Percentiles rank a stretch among this genome's conserved stretches.
Conservation (phyloP, 2,113 vertebrate genomes). For the Tonatia bakeri region DNA sequence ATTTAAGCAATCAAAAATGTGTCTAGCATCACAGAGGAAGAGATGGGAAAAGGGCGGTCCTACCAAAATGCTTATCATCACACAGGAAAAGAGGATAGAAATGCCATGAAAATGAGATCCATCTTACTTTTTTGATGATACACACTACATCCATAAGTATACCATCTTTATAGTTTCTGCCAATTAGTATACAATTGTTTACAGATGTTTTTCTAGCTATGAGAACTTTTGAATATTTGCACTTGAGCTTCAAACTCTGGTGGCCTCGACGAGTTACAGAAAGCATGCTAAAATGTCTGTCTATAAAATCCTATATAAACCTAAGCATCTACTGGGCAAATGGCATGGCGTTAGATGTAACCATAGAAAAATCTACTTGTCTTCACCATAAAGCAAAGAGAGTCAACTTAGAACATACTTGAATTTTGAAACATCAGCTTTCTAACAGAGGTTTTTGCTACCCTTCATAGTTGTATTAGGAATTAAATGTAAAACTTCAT, state of each 20-base stretch:
- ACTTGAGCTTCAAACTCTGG: neutral
- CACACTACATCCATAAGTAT: neutral
- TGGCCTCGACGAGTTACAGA: neutral
- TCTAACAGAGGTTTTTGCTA: neutral
- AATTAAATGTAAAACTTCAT: neutral
- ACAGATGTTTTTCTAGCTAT: neutral
- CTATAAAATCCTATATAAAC: neutral
- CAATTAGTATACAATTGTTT: neutral
- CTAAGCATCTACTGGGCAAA: neutral
- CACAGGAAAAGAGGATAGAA: neutral
- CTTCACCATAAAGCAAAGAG: neutral
- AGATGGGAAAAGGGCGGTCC: neutral
- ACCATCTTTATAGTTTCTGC: neutral
- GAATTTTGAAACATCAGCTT: neutral
- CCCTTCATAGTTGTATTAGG: neutral
- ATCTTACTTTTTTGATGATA: neutral
- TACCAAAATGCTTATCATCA: neutral
- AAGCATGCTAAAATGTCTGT: neutral
- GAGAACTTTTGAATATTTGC: neutral
- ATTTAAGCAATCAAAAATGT: slow-evolving; percentile 40
- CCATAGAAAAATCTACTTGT: neutral
- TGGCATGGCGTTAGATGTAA: neutral
- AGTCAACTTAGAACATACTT: neutral
- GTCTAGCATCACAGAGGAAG: neutral
- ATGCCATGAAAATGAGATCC: neutral